phyloP scores from a whole-genome alignment of 2,113 vertebrate species.

The Scartelaos histophorus region DNA sequence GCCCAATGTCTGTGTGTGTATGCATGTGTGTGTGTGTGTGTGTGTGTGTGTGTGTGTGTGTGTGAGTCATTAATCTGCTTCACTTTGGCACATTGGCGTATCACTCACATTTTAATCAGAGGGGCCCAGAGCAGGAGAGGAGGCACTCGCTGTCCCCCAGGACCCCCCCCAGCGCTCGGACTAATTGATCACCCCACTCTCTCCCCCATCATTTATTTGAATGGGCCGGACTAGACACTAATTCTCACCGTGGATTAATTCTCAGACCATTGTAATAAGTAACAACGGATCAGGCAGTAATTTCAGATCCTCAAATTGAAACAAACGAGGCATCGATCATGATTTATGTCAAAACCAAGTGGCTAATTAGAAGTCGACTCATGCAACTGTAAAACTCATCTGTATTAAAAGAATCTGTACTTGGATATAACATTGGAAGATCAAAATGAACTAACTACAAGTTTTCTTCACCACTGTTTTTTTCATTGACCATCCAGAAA shows the following conservation, averaged over 20 bases:
- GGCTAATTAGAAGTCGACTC: neutral
- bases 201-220: constrained; percentile 43
- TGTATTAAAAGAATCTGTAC: no score
- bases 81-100: constrained; percentile 24
- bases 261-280: neutral
- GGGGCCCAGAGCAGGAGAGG: constrained; percentile 24
- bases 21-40: constrained; percentile 4
- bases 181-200: constrained; percentile 52
- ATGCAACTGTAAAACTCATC: neutral
- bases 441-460: no score
- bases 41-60: constrained; percentile 6
- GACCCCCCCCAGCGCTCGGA: constrained; percentile 22
- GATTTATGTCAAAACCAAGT: neutral
- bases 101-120: constrained; percentile 55
- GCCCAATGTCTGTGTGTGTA: constrained; percentile 4
- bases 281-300: neutral
- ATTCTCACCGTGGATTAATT: constrained; percentile 26
- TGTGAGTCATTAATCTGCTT: constrained; percentile 37
- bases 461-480: no score
- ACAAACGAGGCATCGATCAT: neutral
- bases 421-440: no score
- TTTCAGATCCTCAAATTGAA: neutral
- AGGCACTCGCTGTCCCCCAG: constrained; percentile 27
- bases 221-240: constrained; percentile 9
- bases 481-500: neutral